Base-by-base conservation (phyloP, 2,888 invertebrate genomes). In the Calliphora vomitoria region DNA sequence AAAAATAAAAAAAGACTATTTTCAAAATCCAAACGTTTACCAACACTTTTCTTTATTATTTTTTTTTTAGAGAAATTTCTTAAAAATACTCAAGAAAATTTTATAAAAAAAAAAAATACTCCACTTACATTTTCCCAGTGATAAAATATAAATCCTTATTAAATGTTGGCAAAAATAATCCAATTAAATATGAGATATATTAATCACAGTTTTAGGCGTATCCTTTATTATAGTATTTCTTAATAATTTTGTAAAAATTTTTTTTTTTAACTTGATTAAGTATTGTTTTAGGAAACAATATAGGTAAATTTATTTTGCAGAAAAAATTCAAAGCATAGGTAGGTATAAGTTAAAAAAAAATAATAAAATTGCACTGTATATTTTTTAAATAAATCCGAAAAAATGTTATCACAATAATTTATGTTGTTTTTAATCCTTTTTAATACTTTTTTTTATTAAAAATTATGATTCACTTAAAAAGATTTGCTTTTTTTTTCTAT, bases 201-300 rank as follows among this genome's bases (percentile, higher is more conserved):
- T 79, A 82, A 87, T 82, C 87, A 87, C 87, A 87, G 87, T 82
- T 85, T 83, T 81, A 76, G 85, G 82, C 82, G 87, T 87, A 87
- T 87, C 85, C 87, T 87, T 80, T 69, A 25, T 15, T 25, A 20
- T 25, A 31, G 55, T 55, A 44, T 66, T 60, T 38, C 13, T 44
- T 35, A 41, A 25, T 50, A 20, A 41, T 25, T 66, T 15, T 64
- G 53, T 50, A 41, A 41, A 60, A 15, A 41, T 75, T 35, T 50
- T 35, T 31, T 47, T 58, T 74, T n/a, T 13, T 60, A 44, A 44
- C 11, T 44, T 50, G 35, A 35, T 50, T 62, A 41, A 50, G 60
- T 50, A 47, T 66, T 79, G 35, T 69, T 82, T 64, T 58, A 53
- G 55, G 60, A 58, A 78, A 66, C 18, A 72, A 78, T 68, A n/a